These are phyloP conservation scores for Thunnus maccoyii DNA, from an alignment of 2,113 vertebrate species.

Conservation along the genomic window DNA sequence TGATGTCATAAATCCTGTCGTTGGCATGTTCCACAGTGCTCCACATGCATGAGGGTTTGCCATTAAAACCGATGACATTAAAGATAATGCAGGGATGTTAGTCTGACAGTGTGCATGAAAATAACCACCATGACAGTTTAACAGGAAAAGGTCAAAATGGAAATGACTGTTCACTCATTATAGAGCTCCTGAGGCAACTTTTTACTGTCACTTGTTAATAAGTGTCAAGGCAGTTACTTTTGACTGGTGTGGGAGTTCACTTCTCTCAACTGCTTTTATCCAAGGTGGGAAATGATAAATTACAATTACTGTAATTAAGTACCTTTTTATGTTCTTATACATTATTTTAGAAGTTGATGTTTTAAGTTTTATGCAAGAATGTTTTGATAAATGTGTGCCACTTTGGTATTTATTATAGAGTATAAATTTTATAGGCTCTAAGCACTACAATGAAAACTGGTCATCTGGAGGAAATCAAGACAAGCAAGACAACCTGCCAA, in stretches of 20 bases:
- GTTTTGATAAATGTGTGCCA: background rate
- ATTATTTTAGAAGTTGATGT: background rate
- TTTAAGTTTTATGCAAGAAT: background rate
- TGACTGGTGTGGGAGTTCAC: slow-evolving; percentile 38
- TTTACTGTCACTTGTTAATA: slow-evolving; percentile 68
- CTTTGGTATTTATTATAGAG: background rate
- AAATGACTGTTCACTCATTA: slow-evolving; percentile 76
- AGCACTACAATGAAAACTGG: background rate
- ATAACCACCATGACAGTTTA: slow-evolving; percentile 67
- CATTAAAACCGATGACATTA: slow-evolving; percentile 76
- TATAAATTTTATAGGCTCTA: background rate
- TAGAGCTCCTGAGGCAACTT: slow-evolving; percentile 59
- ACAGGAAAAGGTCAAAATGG: slow-evolving; percentile 70
- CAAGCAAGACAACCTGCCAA: background rate
- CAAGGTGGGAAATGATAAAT: slow-evolving; percentile 13
- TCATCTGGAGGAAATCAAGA: background rate
- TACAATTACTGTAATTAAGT: slow-evolving; percentile 17
- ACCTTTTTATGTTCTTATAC: slow-evolving; percentile 2
- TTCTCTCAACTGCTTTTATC: slow-evolving; percentile 36
- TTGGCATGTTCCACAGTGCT: slow-evolving; percentile 14
- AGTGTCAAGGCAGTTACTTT: slow-evolving; percentile 50
- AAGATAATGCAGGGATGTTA: slow-evolving; percentile 66
- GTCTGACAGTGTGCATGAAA: slow-evolving; percentile 59
- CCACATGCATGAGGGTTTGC: slow-evolving; percentile 53
- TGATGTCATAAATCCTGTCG: slow-evolving; percentile 27